Evolutionary conservation across 2,113 vertebrate species (phyloP), one percentile per base, ranked within the genome.

Genomic region (Megaleporinus macrocephalus): DNA sequence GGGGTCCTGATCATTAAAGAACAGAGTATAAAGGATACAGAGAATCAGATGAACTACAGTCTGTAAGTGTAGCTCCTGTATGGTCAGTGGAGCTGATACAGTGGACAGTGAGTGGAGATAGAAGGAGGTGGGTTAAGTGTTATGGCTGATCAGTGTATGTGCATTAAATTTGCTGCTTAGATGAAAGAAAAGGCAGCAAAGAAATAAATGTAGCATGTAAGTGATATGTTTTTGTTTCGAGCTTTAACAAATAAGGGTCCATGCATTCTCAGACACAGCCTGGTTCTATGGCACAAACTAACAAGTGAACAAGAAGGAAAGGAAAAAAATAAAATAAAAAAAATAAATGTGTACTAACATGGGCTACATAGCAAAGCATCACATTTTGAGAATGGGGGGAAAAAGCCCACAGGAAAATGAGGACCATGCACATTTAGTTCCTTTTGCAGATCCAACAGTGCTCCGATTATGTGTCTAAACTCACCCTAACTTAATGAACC

Each of bases 391-490:
- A 27, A 22, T 41, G 14, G 57, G 33, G 51, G 30, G 6, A 7
- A 24, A 16, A 36, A 12, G n/a, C 33, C 22, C 20, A 70, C 66
- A 82, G 36, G 44, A 47, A 51, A 63, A 57, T 55, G 47, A 76
- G 71, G 71, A 78, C 61, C 59, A 74, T 65, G 75, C 71, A 84
- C 73, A 80, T 71, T 55, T 76, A 83, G 65, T 65, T 80, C 78
- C 69, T 62, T 80, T 2, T 44, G 75, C 63, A 73, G 59, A 81
- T 81, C 66, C 55, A 79, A 76, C 84, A 71, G 55, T 78, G 78
- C 71, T 83, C 77, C 57, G 80, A 83, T 83, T 86, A 83, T 83
- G 70, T 73, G n/a, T 66, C 78, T 86, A 74, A 86, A 77, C 85
- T 81, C 81, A 29, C 78, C 75, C 72, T 76, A 73, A 83, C 49